phyloP scores from a whole-genome alignment of 1,140 invertebrate genomes.

The Cataglyphis hispanica region DNA sequence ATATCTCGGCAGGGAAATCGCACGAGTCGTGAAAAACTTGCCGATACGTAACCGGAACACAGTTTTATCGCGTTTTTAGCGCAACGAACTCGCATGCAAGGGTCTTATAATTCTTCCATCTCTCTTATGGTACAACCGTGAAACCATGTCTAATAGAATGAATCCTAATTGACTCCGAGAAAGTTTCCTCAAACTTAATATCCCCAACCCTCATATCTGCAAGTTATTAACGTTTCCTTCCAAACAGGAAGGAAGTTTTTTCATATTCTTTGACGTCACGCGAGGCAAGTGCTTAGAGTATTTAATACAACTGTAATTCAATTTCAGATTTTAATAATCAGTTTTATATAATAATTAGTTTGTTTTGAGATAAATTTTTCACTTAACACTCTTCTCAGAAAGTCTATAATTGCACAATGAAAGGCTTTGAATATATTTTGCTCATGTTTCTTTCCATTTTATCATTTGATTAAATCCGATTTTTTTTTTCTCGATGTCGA shows the following conservation, averaged over 20 bases:
- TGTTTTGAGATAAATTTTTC: background rate
- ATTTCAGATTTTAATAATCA: background rate
- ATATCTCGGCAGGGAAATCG: slow-evolving; percentile 58
- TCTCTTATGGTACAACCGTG: slow-evolving; percentile 10
- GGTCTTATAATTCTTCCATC: background rate
- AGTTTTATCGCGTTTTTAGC: slow-evolving; percentile 11
- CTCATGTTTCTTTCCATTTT: background rate
- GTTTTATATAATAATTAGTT: background rate
- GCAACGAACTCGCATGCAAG: slow-evolving; percentile 2
- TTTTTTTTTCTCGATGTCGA: background rate
- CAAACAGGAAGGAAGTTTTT: background rate
- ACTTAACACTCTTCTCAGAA: background rate
- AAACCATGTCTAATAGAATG: slow-evolving; percentile 20
- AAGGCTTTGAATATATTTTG: background rate
- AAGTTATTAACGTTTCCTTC: slow-evolving; percentile 11
- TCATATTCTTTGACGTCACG: background rate
- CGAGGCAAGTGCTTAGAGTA: background rate
- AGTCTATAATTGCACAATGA: background rate
- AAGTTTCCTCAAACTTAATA: background rate
- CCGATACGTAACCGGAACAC: slow-evolving; percentile 18
- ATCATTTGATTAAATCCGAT: background rate
- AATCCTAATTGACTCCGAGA: slow-evolving; percentile 26
- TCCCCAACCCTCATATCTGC: background rate
- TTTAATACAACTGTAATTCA: background rate
- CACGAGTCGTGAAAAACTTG: slow-evolving; percentile 44